A percentile compares a stretch with the other conserved stretches of the same genome.
phyloP scores from a whole-genome alignment of 2,113 vertebrate species.

The Dipodomys stephensi region DNA sequence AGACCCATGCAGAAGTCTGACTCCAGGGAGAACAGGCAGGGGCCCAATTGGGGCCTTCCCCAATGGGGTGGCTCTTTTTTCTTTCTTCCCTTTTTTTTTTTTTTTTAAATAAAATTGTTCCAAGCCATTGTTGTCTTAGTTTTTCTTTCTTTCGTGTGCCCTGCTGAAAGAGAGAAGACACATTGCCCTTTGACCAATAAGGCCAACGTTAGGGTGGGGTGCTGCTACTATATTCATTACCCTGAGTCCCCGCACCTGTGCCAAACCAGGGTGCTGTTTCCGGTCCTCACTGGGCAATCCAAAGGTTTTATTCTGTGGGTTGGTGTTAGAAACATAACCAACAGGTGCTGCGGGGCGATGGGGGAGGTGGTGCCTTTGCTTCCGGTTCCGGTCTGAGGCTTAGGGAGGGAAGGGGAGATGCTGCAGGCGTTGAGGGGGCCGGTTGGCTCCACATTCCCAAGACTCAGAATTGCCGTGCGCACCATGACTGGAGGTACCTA shows the following conservation, averaged over 20 bases:
- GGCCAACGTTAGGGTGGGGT: neutral
- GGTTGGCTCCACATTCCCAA: neutral
- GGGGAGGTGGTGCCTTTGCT: neutral
- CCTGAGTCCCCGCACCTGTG: neutral
- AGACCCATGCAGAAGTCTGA: slow-evolving; percentile 14
- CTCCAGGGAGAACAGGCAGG: slow-evolving; percentile 52
- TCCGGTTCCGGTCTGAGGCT: slow-evolving; percentile 62
- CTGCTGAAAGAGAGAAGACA: neutral
- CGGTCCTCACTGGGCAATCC: no score
- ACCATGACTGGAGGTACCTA: slow-evolving; percentile 68
- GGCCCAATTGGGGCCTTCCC: slow-evolving; percentile 51
- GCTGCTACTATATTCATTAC: neutral
- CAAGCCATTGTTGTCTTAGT: slow-evolving; percentile 30
- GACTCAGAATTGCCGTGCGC: rapidly evolving
- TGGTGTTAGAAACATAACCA: rapidly evolving
- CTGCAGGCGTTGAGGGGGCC: rapidly evolving
- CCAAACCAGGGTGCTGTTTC: neutral
- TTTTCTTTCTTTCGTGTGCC: slow-evolving; percentile 35
- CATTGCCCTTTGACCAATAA: neutral
- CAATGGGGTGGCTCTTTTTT: neutral
- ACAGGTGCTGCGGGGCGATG: neutral
- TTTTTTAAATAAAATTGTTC: slow-evolving; percentile 72
- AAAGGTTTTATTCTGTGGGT: rapidly evolving
- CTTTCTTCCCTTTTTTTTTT: neutral
- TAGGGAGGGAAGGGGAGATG: neutral